phyloP scores from a whole-genome alignment of 2,113 vertebrate species.

The Casuarius casuarius region DNA sequence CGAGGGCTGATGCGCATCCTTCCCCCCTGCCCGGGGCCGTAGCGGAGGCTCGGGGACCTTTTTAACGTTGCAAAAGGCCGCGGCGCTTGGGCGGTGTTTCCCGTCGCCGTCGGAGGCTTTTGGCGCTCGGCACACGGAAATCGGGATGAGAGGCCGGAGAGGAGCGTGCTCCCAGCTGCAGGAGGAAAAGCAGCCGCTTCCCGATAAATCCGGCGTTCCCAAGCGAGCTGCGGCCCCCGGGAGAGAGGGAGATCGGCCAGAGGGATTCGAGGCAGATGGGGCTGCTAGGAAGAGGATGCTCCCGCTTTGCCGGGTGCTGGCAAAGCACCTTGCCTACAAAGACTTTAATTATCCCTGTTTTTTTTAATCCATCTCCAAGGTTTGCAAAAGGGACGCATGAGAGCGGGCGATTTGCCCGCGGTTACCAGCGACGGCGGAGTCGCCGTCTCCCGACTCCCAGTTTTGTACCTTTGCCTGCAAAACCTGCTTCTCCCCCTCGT shows the following conservation, averaged over 20 bases:
- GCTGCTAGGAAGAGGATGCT: not conserved
- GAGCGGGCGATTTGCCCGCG: accelerated
- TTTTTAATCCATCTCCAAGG: not conserved
- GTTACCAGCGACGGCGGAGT: accelerated
- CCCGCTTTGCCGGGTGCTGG: not conserved
- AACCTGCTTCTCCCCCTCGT: not conserved
- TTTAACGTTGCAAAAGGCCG: too few species aligned
- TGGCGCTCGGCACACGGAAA: not conserved
- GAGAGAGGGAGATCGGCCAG: too few species aligned
- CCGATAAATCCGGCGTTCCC: too few species aligned
- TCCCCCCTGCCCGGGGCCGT: too few species aligned
- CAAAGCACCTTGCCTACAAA: accelerated
- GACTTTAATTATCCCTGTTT: not conserved
- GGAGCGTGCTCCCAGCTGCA: not conserved
- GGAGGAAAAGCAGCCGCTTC: too few species aligned
- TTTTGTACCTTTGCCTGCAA: not conserved
- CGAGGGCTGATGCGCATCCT: too few species aligned
- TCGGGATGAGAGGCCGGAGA: accelerated
- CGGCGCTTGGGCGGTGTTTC: too few species aligned
- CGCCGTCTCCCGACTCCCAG: accelerated
- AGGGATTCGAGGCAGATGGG: not conserved
- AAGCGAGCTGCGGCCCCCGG: too few species aligned
- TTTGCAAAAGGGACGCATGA: not conserved
- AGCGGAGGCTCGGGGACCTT: too few species aligned
- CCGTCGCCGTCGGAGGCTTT: too few species aligned